Evolutionary conservation across 2,888 invertebrate genomes (phyloP), one percentile per base, ranked within the genome.

Genomic region (Chydorus sphaericus): DNA sequence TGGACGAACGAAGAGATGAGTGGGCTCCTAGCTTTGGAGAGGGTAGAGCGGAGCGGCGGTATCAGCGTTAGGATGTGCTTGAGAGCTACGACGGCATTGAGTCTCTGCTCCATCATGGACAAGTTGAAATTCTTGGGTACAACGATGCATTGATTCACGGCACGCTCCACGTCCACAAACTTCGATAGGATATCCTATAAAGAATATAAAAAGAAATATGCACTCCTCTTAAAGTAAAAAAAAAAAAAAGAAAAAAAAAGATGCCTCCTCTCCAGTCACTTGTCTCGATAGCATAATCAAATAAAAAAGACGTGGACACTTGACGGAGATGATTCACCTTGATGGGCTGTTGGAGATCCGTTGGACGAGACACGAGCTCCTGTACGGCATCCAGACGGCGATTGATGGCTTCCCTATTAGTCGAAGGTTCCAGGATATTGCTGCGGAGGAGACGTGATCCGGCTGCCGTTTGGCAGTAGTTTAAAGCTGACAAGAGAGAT

Each of bases 371-470:
- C 26, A 82, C 76, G 6, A 94, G 70, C 67, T 91, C 90, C 57
- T 81, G 74, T 1, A 93, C 79, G 55, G 85, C 82, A 61, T 84
- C 79, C 57, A 85, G 75, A 48, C 90, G 75, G 18, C 75, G 72
- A 61, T 78, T 75, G 58, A 92, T 87, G 3, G 79, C 73, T 1
- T 75, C 71, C 56, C 75, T 67, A 54, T 82, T 77, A 64, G 78
- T 83, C 0, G 82, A 80, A 0, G 94, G 93, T 67, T 86, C 85
- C 8, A 87, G 71, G 60, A 93, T 81, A 52, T 81, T 79, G 0
- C 88, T 83, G 55, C 92, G 73, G n/a, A 93, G 71, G 31, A 83
- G 76, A 59, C 89, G 74, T 20, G 79, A 75, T 1, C 94, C 94
- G 55, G 86, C 81, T 36, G 75, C 71, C 1, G 86, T 88, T 18